These are phyloP conservation scores for Ennomos fuscantarius DNA, from an alignment of 2,888 invertebrate species.

Conservation along the genomic window DNA sequence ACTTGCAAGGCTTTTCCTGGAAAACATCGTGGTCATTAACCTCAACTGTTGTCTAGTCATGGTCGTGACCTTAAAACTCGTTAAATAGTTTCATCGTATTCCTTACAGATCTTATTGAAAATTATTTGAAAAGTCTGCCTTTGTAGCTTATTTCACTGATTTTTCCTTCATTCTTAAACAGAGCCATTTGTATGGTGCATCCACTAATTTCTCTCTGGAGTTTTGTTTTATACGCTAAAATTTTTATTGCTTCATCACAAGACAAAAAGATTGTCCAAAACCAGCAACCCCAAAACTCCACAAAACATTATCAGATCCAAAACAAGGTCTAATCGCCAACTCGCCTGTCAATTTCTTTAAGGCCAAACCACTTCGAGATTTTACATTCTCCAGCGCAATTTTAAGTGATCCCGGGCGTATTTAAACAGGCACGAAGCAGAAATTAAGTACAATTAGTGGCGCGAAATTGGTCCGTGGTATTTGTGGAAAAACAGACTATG, in stretches of 20 bases:
- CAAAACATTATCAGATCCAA: constrained; percentile 18
- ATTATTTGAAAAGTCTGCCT: no score
- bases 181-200: no score
- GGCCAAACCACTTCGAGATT: constrained; percentile 20
- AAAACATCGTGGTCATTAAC: constrained; percentile 22
- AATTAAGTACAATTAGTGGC: constrained; percentile 80
- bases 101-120: constrained; percentile 2
- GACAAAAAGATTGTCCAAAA: constrained; percentile 10
- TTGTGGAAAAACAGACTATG: constrained; percentile 62
- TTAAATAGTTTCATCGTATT: constrained; percentile 17
- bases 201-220: not conserved
- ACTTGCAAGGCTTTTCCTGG: constrained; percentile 14
- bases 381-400: constrained; percentile 55
- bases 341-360: constrained; percentile 37
- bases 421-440: constrained; percentile 77
- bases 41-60: constrained; percentile 5
- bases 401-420: constrained; percentile 64
- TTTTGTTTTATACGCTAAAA: not conserved
- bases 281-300: constrained; percentile 13
- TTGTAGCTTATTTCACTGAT: no score
- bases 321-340: constrained; percentile 26
- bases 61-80: constrained; percentile 19
- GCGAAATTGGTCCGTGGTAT: constrained; percentile 74
- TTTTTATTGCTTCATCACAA: constrained; percentile 30
- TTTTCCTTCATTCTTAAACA: no score